phyloP scores from a whole-genome alignment of 1,140 invertebrate species.

The Drosophila willistoni region DNA sequence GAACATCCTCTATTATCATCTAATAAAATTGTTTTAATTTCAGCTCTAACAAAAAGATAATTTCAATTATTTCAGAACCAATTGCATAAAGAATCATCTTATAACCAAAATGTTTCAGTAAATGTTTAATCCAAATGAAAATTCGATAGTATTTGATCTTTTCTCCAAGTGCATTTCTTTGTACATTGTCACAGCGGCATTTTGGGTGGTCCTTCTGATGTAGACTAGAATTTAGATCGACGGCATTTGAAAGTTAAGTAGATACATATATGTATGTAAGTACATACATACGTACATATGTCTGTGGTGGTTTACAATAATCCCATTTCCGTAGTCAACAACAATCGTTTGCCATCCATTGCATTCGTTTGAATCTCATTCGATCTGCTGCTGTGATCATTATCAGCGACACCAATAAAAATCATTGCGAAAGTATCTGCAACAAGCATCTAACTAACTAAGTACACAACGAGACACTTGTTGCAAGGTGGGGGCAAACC shows the following conservation, averaged over 20 bases:
- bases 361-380: conserved; percentile 2
- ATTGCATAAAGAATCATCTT: too few species aligned
- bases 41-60: too few species aligned
- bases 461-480: conserved; percentile 46
- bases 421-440: conserved; percentile 67
- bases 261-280: too few species aligned
- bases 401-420: conserved; percentile 66
- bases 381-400: conserved; percentile 28
- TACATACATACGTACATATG: neutral
- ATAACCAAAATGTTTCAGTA: too few species aligned
- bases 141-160: neutral
- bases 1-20: too few species aligned
- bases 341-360: conserved; percentile 22
- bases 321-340: conserved; percentile 4
- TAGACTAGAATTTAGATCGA: conserved; percentile 1
- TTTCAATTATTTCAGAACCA: too few species aligned
- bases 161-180: neutral
- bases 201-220: conserved; percentile 10
- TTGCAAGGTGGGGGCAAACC: neutral
- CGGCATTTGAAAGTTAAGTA: conserved; percentile 8
- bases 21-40: too few species aligned
- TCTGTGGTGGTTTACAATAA: neutral
- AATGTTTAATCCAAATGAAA: too few species aligned
- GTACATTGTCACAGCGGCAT: neutral
- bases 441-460: conserved; percentile 43